Evolutionary conservation across 2,888 invertebrate genomes (phyloP).

Genomic region (Lysandra coridon): DNA sequence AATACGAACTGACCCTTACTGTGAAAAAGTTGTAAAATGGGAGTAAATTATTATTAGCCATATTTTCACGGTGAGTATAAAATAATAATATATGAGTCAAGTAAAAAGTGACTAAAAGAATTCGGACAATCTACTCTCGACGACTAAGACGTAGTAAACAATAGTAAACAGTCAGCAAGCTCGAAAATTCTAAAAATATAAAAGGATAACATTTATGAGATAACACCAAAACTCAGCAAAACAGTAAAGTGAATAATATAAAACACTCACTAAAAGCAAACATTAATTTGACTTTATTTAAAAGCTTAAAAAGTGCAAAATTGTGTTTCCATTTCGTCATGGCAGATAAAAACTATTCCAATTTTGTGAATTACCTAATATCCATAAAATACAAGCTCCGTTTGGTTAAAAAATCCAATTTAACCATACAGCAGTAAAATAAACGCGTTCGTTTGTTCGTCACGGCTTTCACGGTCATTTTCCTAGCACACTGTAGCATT

Average conservation of each 20-base stretch:
- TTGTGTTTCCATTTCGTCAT: background rate
- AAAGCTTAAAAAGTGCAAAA: background rate
- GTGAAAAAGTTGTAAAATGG: too few species aligned
- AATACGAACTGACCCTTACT: too few species aligned
- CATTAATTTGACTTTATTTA: background rate
- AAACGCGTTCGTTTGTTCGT: background rate
- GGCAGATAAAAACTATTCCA: background rate
- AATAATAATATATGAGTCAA: too few species aligned
- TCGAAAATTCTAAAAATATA: too few species aligned
- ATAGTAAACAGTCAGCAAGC: too few species aligned
- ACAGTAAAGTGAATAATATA: background rate
- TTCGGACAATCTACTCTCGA: too few species aligned
- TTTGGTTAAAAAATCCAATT: conserved; percentile 9
- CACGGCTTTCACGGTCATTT: background rate
- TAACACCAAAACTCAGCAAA: too few species aligned
- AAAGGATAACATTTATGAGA: too few species aligned
- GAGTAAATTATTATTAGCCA: too few species aligned
- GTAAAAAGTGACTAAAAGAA: too few species aligned
- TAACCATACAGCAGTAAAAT: background rate
- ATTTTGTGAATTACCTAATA: conserved; percentile 9
- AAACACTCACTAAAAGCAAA: background rate
- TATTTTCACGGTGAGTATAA: too few species aligned
- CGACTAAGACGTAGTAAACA: too few species aligned
- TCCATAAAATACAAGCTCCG: background rate
- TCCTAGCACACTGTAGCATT: background rate